These are phyloP conservation scores for Phoebastria nigripes DNA, from an alignment of 2,797 vertebrate species.

Conservation along the genomic window DNA sequence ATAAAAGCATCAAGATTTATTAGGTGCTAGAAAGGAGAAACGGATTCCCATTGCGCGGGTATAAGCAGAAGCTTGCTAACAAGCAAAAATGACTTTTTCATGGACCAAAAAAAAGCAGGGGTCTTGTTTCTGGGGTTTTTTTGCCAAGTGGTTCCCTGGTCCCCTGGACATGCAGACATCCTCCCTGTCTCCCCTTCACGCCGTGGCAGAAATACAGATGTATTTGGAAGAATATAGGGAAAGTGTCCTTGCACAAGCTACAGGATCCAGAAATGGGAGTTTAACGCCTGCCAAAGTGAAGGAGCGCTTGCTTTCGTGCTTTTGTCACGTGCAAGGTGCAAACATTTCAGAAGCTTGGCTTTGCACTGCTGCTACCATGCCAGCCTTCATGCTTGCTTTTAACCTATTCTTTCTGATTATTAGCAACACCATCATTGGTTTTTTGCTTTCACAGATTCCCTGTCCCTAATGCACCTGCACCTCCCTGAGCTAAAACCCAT, in stretches of 20 bases:
- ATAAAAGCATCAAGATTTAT: conserved; percentile 50
- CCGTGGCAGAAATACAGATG: not conserved
- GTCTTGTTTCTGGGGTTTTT: not conserved
- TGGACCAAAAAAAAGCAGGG: not conserved
- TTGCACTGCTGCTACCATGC: not conserved
- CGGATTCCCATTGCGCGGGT: not conserved
- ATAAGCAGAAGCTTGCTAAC: conserved; percentile 7
- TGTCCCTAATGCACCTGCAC: conserved; percentile 25
- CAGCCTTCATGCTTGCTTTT: not conserved
- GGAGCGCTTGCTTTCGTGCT: not conserved
- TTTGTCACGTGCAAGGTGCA: conserved; percentile 21
- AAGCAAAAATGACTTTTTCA: conserved; percentile 17
- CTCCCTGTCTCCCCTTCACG: not conserved
- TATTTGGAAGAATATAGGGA: not conserved
- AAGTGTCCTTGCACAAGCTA: not conserved
- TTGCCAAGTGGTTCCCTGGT: not conserved
- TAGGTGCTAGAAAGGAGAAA: conserved; percentile 47
- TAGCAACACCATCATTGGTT: not conserved
- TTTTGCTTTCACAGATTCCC: not conserved
- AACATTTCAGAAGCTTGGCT: not conserved
- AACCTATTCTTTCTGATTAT: not conserved
- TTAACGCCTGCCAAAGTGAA: not conserved
- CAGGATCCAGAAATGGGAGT: not conserved
- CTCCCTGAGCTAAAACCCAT: not conserved
- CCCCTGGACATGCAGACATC: not conserved